Conservation (phyloP, 2,113 vertebrate species). For the Castor canadensis region DNA sequence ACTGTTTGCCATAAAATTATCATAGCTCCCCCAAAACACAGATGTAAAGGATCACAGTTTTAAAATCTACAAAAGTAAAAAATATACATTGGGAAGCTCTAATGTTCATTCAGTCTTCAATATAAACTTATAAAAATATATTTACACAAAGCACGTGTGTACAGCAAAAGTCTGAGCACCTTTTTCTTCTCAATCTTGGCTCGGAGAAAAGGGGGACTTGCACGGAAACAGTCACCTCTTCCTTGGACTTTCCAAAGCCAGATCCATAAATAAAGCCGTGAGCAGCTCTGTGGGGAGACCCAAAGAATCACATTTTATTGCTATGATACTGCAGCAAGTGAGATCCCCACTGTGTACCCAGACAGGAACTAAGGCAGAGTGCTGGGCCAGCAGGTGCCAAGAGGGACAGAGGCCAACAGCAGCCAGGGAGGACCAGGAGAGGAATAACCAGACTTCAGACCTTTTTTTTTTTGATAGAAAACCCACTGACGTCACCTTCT, state of each 20-base stretch:
- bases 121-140: slow-evolving; percentile 94
- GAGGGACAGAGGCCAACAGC: slow-evolving; percentile 38
- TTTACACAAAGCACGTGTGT: slow-evolving; percentile 91
- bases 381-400: slow-evolving; percentile 17
- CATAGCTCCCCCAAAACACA: slow-evolving; percentile 83
- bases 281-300: slow-evolving; percentile 76
- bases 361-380: slow-evolving; percentile 59
- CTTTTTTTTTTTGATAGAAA: slow-evolving; percentile 81
- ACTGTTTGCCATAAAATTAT: slow-evolving; percentile 87
- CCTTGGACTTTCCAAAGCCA: slow-evolving; percentile 75
- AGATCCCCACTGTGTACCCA: slow-evolving; percentile 70
- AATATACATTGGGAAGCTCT: slow-evolving; percentile 92
- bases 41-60: slow-evolving; percentile 91
- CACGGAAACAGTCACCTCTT: slow-evolving; percentile 76
- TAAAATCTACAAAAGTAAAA: slow-evolving; percentile 93
- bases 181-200: slow-evolving; percentile 84
- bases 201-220: slow-evolving; percentile 83
- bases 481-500: slow-evolving; percentile 71
- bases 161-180: slow-evolving; percentile 86
- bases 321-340: slow-evolving; percentile 85
- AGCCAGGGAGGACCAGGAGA: neutral
- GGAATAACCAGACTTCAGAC: slow-evolving; percentile 11
- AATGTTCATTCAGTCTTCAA: slow-evolving; percentile 88
- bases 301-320: slow-evolving; percentile 86
- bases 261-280: slow-evolving; percentile 87